Conservation (phyloP, 2,888 invertebrate genomes). For the Desoria tigrina region DNA sequence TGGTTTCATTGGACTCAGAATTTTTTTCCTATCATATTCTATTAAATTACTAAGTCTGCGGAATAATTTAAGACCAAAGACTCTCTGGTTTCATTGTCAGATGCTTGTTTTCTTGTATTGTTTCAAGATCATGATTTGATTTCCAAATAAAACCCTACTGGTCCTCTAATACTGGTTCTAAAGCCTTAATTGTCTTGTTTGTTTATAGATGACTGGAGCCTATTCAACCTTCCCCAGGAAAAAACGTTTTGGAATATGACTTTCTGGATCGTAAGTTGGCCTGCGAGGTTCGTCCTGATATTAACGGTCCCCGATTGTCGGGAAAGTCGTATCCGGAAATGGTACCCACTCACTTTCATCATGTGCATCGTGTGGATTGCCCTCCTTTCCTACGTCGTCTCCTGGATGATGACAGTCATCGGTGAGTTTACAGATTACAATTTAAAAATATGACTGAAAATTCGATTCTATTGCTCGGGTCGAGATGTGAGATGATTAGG, state of each 20-base stretch:
- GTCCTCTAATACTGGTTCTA: too few species aligned
- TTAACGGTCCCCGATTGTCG: conserved; percentile 90
- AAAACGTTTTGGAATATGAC: neutral
- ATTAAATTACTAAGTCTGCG: too few species aligned
- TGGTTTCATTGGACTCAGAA: too few species aligned
- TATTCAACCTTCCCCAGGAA: neutral
- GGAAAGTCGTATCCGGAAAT: conserved; percentile 16
- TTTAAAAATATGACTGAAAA: neutral
- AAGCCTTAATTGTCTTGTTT: too few species aligned
- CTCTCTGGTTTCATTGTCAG: too few species aligned
- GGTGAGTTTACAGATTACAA: conserved; percentile 70
- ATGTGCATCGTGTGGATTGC: conserved; percentile 96
- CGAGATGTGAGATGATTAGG: too few species aligned
- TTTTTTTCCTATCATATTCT: too few species aligned
- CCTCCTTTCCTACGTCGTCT: conserved; percentile 84
- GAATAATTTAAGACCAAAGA: too few species aligned
- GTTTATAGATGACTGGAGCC: neutral
- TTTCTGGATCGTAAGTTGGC: conserved; percentile 80
- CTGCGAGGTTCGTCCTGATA: conserved; percentile 78
- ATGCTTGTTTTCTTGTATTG: too few species aligned
- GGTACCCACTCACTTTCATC: conserved; percentile 81
- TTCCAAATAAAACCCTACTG: too few species aligned
- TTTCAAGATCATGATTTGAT: too few species aligned
- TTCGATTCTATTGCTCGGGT: too few species aligned
- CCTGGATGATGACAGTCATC: conserved; percentile 94